phyloP scores from a whole-genome alignment of 2,888 invertebrate genomes.

The Dryomyza anilis region DNA sequence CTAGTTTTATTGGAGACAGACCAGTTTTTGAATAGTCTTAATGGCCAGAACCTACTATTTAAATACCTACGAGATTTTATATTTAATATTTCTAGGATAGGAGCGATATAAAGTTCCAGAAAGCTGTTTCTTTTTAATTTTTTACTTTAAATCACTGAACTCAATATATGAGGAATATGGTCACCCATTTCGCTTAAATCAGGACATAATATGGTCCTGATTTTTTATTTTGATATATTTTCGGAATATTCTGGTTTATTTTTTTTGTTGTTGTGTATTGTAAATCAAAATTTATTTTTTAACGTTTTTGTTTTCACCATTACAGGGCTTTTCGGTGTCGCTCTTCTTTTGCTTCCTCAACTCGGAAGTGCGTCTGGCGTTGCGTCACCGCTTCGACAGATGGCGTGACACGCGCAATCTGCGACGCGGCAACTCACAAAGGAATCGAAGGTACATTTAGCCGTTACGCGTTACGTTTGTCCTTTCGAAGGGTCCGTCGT shows the following conservation, averaged over 20 bases:
- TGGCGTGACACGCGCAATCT: constrained; percentile 67
- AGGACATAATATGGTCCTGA: background rate
- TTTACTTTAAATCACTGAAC: background rate
- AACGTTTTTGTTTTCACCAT: constrained; percentile 10
- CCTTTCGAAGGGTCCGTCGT: background rate
- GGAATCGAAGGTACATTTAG: constrained; percentile 56
- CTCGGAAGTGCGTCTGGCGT: constrained; percentile 85
- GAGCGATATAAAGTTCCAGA: too few species aligned
- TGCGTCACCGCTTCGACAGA: constrained; percentile 79
- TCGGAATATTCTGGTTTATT: background rate
- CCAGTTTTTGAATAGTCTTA: too few species aligned
- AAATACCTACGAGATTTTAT: too few species aligned
- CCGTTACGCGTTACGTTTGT: too few species aligned
- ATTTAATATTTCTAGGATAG: too few species aligned
- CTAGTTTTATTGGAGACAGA: too few species aligned
- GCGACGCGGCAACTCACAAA: constrained; percentile 48
- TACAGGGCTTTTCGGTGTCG: constrained; percentile 86
- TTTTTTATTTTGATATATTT: background rate
- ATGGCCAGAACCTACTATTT: too few species aligned
- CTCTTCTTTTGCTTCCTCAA: constrained; percentile 92
- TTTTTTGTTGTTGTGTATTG: background rate
- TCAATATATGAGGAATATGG: background rate
- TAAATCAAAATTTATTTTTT: too few species aligned
- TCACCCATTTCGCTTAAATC: background rate
- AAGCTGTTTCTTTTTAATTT: background rate